Percentiles rank a stretch among this genome's conserved stretches.
phyloP scores from a whole-genome alignment of 37 sponge, comb jelly and placozoan species.

The Crambe crambe region DNA sequence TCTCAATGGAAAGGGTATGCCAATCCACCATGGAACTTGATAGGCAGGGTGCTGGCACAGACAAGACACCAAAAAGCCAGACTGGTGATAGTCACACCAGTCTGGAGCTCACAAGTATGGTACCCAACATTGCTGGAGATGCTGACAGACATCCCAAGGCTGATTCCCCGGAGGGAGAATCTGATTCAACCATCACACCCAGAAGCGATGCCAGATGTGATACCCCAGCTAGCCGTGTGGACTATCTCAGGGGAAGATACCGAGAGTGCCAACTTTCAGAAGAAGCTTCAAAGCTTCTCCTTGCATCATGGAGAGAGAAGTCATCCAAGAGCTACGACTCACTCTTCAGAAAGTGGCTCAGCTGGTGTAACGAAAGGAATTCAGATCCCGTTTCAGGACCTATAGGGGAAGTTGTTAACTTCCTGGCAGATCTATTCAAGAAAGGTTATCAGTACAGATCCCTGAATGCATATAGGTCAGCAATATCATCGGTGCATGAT shows the following conservation, averaged over 20 bases:
- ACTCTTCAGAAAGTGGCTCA: conserved; percentile 27
- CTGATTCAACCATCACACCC: background rate
- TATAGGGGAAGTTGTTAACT: conserved; percentile 42
- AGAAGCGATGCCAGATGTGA: no score
- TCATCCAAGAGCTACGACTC: conserved; percentile 25
- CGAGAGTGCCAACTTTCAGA: background rate
- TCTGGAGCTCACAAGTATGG: conserved; percentile 43
- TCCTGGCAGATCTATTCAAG: conserved; percentile 41
- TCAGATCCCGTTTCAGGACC: conserved; percentile 44
- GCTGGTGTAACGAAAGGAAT: conserved; percentile 40
- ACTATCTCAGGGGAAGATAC: background rate
- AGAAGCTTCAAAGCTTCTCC: conserved; percentile 18
- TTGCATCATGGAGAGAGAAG: conserved; percentile 32
- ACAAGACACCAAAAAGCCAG: background rate
- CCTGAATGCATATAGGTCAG: conserved; percentile 43
- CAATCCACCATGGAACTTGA: no score
- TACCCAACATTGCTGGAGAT: conserved; percentile 29
- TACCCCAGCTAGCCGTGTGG: conserved; percentile 13
- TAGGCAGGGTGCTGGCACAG: conserved; percentile 24
- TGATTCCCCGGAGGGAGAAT: conserved; percentile 6
- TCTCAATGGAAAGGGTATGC: no score
- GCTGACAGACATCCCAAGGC: background rate
- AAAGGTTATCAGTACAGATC: conserved; percentile 53
- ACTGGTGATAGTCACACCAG: conserved; percentile 34
- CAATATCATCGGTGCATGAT: conserved; percentile 45